Conservation (phyloP, 92 coral and sea anemone species). For the Phenganax subtilis region DNA sequence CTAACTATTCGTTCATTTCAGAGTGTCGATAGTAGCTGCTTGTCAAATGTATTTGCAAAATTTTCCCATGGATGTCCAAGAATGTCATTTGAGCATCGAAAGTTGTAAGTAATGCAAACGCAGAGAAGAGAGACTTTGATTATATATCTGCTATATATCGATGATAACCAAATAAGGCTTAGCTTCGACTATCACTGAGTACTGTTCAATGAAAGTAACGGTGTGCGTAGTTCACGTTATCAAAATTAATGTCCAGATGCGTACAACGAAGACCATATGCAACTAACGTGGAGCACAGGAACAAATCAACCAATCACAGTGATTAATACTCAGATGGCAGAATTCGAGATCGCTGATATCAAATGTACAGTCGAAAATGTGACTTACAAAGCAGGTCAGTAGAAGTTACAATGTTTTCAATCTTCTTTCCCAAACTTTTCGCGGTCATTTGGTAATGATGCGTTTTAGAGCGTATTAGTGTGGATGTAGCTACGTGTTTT, state of each 20-base stretch:
- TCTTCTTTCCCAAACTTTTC: neutral
- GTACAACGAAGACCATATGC: slow-evolving; percentile 70
- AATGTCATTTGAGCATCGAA: slow-evolving; percentile 70
- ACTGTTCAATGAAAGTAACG: neutral
- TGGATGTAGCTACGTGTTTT: neutral
- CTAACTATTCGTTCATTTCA: slow-evolving; percentile 11
- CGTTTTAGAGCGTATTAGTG: neutral
- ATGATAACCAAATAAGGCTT: no score
- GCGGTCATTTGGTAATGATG: neutral
- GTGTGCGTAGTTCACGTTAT: neutral
- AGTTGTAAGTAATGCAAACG: slow-evolving; percentile 72
- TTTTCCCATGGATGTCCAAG: slow-evolving; percentile 86
- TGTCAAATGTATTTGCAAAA: slow-evolving; percentile 79
- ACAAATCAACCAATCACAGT: slow-evolving; percentile 54
- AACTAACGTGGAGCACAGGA: slow-evolving; percentile 64
- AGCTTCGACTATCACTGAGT: neutral
- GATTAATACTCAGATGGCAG: slow-evolving; percentile 77
- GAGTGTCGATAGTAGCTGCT: slow-evolving; percentile 73
- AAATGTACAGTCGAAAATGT: slow-evolving; percentile 54
- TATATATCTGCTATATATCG: no score
- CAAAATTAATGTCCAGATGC: slow-evolving; percentile 57
- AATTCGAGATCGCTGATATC: slow-evolving; percentile 68
- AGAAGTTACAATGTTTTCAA: no score
- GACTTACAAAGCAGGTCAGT: slow-evolving; percentile 76
- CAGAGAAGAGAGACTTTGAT: no score